Evolutionary conservation across 2,888 invertebrate species (phyloP).

Genomic region (Drosophila austrosaltans): DNA sequence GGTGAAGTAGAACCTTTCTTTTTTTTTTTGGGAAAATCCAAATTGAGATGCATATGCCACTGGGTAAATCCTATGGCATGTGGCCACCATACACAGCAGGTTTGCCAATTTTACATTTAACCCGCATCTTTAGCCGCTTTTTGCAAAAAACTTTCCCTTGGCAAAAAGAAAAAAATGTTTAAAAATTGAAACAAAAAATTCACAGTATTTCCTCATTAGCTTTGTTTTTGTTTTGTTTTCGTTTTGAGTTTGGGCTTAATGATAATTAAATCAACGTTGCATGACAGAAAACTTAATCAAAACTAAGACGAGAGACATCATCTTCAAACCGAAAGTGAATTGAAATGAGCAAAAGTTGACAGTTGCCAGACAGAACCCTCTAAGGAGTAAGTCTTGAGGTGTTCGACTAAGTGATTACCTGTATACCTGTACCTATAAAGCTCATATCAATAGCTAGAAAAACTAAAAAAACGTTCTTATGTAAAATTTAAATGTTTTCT

Average conservation of each 20-base stretch:
- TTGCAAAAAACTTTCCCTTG: constrained; percentile 54
- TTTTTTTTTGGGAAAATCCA: constrained; percentile 56
- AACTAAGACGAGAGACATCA: constrained; percentile 60
- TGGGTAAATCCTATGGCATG: constrained; percentile 66
- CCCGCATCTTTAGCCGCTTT: constrained; percentile 20
- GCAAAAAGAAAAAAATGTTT: constrained; percentile 22
- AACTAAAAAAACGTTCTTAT: no score
- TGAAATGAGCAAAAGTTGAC: constrained; percentile 69
- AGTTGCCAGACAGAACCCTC: constrained; percentile 35
- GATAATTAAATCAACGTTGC: constrained; percentile 76
- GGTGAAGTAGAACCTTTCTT: constrained; percentile 4
- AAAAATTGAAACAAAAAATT: constrained; percentile 26
- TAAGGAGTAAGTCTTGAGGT: neutral
- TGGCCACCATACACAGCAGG: constrained; percentile 12
- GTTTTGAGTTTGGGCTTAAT: constrained; percentile 48
- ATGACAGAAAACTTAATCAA: constrained; percentile 77
- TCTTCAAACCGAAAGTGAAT: constrained; percentile 56
- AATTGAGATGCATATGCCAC: constrained; percentile 30
- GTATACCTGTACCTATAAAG: no score
- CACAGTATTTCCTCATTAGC: constrained; percentile 69
- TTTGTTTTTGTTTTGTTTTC: constrained; percentile 34
- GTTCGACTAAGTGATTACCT: neutral
- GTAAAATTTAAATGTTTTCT: no score
- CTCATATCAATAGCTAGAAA: no score
- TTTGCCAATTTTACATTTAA: constrained; percentile 7